Base-by-base conservation (phyloP, 1,140 invertebrate species). In the Microplitis demolitor region DNA sequence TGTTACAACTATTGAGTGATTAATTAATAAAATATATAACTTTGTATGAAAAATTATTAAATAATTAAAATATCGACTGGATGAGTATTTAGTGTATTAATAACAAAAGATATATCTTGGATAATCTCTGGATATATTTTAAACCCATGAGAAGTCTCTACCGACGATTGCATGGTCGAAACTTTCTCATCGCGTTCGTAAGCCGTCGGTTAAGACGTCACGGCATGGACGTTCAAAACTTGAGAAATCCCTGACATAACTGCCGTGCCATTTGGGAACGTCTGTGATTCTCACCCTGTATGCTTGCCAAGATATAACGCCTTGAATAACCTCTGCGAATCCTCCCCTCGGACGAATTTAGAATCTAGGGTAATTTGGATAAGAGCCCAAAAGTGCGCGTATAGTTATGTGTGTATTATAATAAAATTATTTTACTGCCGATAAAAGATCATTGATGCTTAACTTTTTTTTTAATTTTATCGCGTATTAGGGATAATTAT, bases 301-400 rank as follows among this genome's bases (percentile, higher is more conserved):
- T 78, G 77, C 75, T 83, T 80, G 77, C 74, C 78, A 77, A 73
- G 74, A 76, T 75, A 78, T 78, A 78, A 79, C 71, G 50, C 70
- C 69, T 71, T 71, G 68, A 62, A 76, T 73, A 70, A 73, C 63
- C 62, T 33, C 31, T 62, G 31, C 58, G 37, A 73, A 67, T 62
- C 5, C 56, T 63, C 70, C 51, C 56, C 64, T 62, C 24, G 71
- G 54, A 70, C 58, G 34, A 71, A 50, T 73, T 69, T 58, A n/a
- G 50, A 63, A 50, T 76, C 69, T 66, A n/a, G 31, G 53, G 70
- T 71, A 50, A 72, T 72, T 72, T 72, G 71, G 71, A 72, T 9
- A 16, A 34, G 5, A 34, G 71, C 71, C 71, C 54, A 61, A 54
- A 50, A 63, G 62, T 72, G 63, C 60, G 35, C 31, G 33, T 37